phyloP scores from a whole-genome alignment of 2,888 invertebrate genomes.

The Polydrusus tereticollis region DNA sequence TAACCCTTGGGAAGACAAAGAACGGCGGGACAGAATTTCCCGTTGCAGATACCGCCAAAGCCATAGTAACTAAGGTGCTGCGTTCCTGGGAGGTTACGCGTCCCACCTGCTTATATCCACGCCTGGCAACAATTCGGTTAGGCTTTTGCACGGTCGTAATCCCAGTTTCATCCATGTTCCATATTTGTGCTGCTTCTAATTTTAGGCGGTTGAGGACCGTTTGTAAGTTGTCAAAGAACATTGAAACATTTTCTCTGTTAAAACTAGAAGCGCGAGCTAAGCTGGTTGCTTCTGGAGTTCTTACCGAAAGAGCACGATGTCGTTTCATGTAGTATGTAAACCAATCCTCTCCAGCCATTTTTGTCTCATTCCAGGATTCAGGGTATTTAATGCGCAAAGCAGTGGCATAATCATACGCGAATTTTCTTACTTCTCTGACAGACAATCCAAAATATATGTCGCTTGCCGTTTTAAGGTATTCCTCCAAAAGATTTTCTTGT shows the following conservation, averaged over 20 bases:
- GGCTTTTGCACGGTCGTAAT: slow-evolving; percentile 14
- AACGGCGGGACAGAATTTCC: too few relatives aligned
- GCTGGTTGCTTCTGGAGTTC: not conserved
- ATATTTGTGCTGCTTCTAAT: slow-evolving; percentile 13
- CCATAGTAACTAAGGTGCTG: slow-evolving; percentile 15
- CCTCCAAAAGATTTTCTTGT: too few relatives aligned
- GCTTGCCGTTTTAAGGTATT: too few relatives aligned
- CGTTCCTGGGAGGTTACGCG: slow-evolving; percentile 9
- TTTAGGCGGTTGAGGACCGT: slow-evolving; percentile 20
- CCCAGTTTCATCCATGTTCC: not conserved
- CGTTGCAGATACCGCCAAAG: not conserved
- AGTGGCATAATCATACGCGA: too few relatives aligned
- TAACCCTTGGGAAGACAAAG: too few relatives aligned
- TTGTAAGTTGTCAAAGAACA: slow-evolving; percentile 5
- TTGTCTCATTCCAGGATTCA: too few relatives aligned
- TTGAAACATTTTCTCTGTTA: slow-evolving; percentile 17
- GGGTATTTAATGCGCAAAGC: too few relatives aligned
- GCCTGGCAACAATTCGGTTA: slow-evolving; percentile 12
- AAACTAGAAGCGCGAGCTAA: slow-evolving; percentile 14
- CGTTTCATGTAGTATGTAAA: too few relatives aligned
- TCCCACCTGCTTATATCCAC: slow-evolving; percentile 9
- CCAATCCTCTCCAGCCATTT: too few relatives aligned
- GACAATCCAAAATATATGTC: too few relatives aligned
- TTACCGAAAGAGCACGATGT: too few relatives aligned
- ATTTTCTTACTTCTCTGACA: too few relatives aligned